These are phyloP conservation scores for Apis florea DNA, from an alignment of 1,140 invertebrate genomes.

Conservation along the genomic window DNA sequence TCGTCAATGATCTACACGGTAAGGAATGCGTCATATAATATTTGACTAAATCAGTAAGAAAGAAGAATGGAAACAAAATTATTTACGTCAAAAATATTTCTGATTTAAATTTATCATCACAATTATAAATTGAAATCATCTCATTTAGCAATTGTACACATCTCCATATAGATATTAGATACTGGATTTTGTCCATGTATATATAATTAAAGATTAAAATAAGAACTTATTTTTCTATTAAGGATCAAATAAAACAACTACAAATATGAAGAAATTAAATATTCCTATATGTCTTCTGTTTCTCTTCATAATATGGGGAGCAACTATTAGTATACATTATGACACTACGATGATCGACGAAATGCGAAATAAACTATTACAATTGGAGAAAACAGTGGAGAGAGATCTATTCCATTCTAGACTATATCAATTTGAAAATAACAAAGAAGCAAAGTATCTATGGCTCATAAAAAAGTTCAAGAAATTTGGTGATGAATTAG, in stretches of 20 bases:
- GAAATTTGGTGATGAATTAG: slow-evolving; percentile 79
- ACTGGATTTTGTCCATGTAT: neutral
- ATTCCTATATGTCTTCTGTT: slow-evolving; percentile 19
- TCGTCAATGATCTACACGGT: neutral
- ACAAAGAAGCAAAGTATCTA: slow-evolving; percentile 36
- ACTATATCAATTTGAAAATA: neutral
- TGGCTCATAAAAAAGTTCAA: slow-evolving; percentile 82
- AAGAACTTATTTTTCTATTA: neutral
- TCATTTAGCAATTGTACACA: neutral
- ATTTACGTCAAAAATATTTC: neutral
- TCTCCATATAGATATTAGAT: neutral
- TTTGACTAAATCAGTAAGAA: neutral
- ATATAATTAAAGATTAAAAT: too few relatives aligned
- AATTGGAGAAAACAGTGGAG: slow-evolving; percentile 72
- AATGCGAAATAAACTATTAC: slow-evolving; percentile 81
- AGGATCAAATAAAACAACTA: neutral
- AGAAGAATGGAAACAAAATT: neutral
- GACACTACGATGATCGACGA: slow-evolving; percentile 78
- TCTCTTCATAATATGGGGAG: slow-evolving; percentile 1
- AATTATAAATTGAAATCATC: neutral
- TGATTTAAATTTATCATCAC: neutral
- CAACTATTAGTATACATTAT: neutral
- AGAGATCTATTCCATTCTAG: slow-evolving; percentile 25
- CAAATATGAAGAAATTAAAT: slow-evolving; percentile 8
- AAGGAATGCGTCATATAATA: neutral